Base-by-base conservation (phyloP, 2,888 invertebrate species). In the Cerastis rubricosa region DNA sequence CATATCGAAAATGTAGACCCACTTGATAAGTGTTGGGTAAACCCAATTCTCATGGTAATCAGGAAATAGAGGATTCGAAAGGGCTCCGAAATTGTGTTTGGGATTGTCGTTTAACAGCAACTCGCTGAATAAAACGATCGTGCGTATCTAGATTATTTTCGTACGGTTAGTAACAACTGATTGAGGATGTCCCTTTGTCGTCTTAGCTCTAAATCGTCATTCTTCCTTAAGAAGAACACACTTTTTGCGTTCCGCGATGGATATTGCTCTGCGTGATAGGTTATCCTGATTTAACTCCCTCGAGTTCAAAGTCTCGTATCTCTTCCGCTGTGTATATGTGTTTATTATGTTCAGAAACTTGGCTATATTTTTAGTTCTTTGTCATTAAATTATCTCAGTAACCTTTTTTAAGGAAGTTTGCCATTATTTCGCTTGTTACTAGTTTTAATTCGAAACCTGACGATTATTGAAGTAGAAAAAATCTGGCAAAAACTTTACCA, bases 241-340 rank as follows among this genome's bases (percentile, higher is more conserved):
- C 22, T 54, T 51, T 45, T 35, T 25, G 7, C 8, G 17, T 35
- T 71, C 9, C 25, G n/a, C 59, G 19, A 35, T 43, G 19, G 9
- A 29, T 64, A 35, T 40, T 65, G 17, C 12, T 14, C 17, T 54
- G 35, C 61, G 40, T 63, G 45, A 67, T 63, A 54, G 29, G 54
- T 82, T 76, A 63, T 82, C n/a, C 83, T 45, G 25, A 76, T 57
- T 51, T 29, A 64, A 68, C 25, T 82, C 49, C 64, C 35, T 69
- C 12, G 54, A 63, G 67, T 75, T 63, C 66, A 81, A 67, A 82
- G 43, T 64, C 35, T 67, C 40, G 14, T 68, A 54, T 75, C 51
- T 75, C 65, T 57, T 76, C 54, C 76, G 49, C 40, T 68, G n/a
- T 45, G 25, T 45, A 54, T 40, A 35, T 40, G 14, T 63, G 43